phyloP scores from a whole-genome alignment of 1,140 invertebrate genomes.

The Drosophila melanica region DNA sequence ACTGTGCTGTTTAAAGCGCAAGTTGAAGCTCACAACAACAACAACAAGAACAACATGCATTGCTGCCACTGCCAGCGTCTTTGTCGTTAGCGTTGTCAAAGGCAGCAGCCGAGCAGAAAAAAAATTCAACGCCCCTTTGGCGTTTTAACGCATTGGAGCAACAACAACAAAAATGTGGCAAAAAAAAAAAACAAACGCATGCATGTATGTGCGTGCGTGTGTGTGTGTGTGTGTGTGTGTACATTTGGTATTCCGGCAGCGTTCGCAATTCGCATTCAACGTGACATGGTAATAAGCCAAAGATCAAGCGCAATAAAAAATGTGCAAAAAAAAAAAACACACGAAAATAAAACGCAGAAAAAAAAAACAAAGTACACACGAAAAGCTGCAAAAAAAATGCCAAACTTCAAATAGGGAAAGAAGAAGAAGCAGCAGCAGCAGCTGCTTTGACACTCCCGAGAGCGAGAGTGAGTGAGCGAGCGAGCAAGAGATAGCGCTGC shows the following conservation, averaged over 20 bases:
- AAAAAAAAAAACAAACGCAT: conserved; percentile 13
- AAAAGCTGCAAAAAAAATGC: conserved; percentile 41
- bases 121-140: conserved; percentile 70
- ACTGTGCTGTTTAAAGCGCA: conserved; percentile 26
- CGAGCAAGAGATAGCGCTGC: neutral
- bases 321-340: conserved; percentile 29
- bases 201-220: conserved; percentile 1
- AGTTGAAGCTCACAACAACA: conserved; percentile 28
- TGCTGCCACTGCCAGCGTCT: conserved; percentile 43
- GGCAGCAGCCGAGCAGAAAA: conserved; percentile 26
- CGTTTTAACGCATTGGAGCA: conserved; percentile 68
- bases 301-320: conserved; percentile 77
- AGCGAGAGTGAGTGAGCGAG: conserved; percentile 40
- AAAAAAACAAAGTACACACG: conserved; percentile 6
- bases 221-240: conserved; percentile 21
- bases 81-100: conserved; percentile 62
- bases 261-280: conserved; percentile 73
- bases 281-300: conserved; percentile 82
- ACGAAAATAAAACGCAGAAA: conserved; percentile 3
- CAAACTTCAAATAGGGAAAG: conserved; percentile 41
- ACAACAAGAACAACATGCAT: conserved; percentile 34
- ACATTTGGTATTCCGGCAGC: conserved; percentile 67
- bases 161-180: conserved; percentile 29
- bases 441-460: conserved; percentile 43
- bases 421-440: conserved; percentile 21